These are phyloP conservation scores for Margarornis squamiger DNA, from an alignment of 2,797 vertebrate genomes.

Conservation along the genomic window DNA sequence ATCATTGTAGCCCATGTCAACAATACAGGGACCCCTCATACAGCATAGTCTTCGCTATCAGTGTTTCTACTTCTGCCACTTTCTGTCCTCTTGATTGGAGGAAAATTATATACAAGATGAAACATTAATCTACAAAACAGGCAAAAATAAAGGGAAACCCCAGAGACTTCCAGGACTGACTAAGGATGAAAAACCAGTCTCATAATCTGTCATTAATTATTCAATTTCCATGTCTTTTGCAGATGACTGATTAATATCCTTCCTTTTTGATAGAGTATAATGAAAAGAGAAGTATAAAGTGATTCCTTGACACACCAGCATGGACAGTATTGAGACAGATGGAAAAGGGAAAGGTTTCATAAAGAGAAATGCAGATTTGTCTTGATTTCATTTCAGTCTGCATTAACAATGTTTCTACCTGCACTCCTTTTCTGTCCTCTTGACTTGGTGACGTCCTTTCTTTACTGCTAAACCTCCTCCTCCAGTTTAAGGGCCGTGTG, in stretches of 20 bases:
- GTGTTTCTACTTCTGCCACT: background rate
- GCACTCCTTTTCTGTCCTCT: background rate
- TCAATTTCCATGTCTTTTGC: background rate
- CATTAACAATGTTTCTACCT: background rate
- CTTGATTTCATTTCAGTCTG: background rate
- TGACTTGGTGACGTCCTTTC: background rate
- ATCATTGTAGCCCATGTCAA: background rate
- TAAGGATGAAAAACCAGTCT: background rate
- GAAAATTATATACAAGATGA: background rate
- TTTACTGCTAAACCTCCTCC: background rate
- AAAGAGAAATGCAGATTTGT: background rate
- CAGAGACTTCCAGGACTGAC: background rate
- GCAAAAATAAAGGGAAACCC: background rate
- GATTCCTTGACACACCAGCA: background rate
- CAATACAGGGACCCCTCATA: fast-evolving
- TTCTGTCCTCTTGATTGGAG: background rate
- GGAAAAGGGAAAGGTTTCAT: background rate
- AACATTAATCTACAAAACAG: background rate
- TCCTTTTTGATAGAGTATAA: background rate
- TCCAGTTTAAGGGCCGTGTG: background rate
- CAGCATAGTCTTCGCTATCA: background rate
- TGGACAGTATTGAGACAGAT: background rate
- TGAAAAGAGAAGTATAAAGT: background rate
- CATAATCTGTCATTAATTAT: background rate
- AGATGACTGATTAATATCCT: background rate